Evolutionary conservation across 2,113 vertebrate genomes (phyloP).

Genomic region (Seriola rivoliana): DNA sequence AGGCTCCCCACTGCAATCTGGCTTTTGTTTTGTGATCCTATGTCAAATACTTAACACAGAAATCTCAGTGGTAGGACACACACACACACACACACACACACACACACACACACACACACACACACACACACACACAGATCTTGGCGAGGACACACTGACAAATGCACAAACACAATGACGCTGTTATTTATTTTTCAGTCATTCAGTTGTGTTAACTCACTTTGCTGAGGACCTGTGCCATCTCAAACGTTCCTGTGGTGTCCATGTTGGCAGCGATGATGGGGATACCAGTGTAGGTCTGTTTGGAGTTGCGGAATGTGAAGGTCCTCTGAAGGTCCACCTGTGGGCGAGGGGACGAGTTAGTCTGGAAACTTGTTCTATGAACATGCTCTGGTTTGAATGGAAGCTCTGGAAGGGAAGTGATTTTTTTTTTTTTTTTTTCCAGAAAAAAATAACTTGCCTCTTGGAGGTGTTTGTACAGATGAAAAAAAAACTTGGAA

Average conservation of each 20-base stretch:
- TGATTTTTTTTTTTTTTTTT: no score
- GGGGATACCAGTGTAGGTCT: conserved; percentile 95
- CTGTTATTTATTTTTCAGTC: neutral
- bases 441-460: no score
- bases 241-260: conserved; percentile 98
- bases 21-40: neutral
- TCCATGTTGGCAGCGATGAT: conserved; percentile 99
- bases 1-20: neutral
- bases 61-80: neutral
- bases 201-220: conserved; percentile 76
- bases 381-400: no score
- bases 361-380: neutral
- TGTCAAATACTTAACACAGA: neutral
- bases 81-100: no score
- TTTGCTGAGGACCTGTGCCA: conserved; percentile 94
- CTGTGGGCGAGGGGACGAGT: conserved; percentile 71
- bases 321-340: conserved; percentile 94
- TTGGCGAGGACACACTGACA: conserved; percentile 5
- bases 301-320: conserved; percentile 98
- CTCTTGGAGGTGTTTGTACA: no score
- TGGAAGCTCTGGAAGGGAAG: no score
- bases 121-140: neutral
- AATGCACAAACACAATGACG: neutral
- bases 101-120: no score
- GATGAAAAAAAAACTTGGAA: no score